A percentile compares a stretch with the other conserved stretches of the same genome.
Conservation (phyloP, 2,888 invertebrate genomes). For the Bruchidius siliquastri region DNA sequence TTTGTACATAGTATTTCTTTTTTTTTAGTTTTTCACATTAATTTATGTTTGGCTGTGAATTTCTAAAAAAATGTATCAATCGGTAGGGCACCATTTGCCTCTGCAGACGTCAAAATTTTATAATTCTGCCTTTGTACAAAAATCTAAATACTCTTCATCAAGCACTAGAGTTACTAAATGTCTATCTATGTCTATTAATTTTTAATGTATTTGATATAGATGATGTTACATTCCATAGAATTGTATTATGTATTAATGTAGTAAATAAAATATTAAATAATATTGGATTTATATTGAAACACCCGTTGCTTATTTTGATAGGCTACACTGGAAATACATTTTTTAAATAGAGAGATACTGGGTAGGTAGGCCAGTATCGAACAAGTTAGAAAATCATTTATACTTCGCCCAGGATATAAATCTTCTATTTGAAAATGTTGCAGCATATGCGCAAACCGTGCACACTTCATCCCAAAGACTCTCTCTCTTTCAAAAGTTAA, state of each 20-base stretch:
- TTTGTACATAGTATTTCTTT: background rate
- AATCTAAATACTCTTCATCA: constrained; percentile 5
- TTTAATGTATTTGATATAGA: constrained; percentile 7
- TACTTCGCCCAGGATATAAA: no score
- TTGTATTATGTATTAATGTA: constrained; percentile 15
- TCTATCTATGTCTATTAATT: constrained; percentile 6
- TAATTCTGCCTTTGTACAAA: constrained; percentile 11
- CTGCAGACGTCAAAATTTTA: background rate
- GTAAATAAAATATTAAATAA: constrained; percentile 8
- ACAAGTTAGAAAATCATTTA: no score
- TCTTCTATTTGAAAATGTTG: no score
- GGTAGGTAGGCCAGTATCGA: no score
- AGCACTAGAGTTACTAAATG: constrained; percentile 6
- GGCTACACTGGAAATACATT: no score
- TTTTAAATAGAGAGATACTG: no score
- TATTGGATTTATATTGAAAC: no score
- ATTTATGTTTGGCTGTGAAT: constrained; percentile 41
- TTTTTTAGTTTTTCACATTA: constrained; percentile 16
- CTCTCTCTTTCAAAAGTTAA: no score
- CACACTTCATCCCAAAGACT: no score
- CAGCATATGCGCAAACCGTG: no score
- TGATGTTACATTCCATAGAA: constrained; percentile 17
- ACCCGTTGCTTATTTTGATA: no score
- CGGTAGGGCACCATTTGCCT: constrained; percentile 2
- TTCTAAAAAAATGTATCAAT: constrained; percentile 19